These are phyloP conservation scores for Nerophis lumbriciformis DNA, from an alignment of 2,113 vertebrate genomes.

Conservation along the genomic window DNA sequence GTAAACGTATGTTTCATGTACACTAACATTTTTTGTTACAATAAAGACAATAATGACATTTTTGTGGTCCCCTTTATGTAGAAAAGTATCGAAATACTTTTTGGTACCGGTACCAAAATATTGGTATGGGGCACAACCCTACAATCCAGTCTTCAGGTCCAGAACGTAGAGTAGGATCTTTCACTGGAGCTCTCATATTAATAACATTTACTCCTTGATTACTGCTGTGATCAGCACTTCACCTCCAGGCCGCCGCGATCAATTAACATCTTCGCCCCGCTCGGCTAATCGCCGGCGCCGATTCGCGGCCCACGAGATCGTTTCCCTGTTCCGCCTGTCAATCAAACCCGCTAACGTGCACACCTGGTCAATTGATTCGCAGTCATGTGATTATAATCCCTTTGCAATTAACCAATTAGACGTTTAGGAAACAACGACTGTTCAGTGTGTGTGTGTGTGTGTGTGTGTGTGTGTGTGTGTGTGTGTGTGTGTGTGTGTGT, in stretches of 20 bases:
- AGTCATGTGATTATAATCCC: conserved; percentile 62
- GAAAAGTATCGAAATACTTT: no score
- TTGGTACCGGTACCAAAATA: no score
- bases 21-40: no score
- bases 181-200: conserved; percentile 16
- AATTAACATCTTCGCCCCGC: conserved; percentile 43
- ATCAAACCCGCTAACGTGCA: conserved; percentile 44
- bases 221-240: conserved; percentile 19
- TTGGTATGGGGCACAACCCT: no score
- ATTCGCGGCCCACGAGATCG: conserved; percentile 27
- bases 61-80: no score
- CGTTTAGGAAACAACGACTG: conserved; percentile 34
- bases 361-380: conserved; percentile 58
- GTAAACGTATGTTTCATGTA: no score
- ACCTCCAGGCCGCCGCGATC: conserved; percentile 29
- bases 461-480: conserved; percentile 23
- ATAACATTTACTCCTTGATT: conserved; percentile 31
- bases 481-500: conserved; percentile 13
- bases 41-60: no score
- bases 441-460: conserved; percentile 11
- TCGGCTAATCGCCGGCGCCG: conserved; percentile 38
- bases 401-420: conserved; percentile 64
- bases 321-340: conserved; percentile 34
- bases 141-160: no score
- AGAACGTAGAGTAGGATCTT: conserved; percentile 14